Base-by-base conservation (phyloP, 2,888 invertebrate genomes). In the Andrena bucephala region DNA sequence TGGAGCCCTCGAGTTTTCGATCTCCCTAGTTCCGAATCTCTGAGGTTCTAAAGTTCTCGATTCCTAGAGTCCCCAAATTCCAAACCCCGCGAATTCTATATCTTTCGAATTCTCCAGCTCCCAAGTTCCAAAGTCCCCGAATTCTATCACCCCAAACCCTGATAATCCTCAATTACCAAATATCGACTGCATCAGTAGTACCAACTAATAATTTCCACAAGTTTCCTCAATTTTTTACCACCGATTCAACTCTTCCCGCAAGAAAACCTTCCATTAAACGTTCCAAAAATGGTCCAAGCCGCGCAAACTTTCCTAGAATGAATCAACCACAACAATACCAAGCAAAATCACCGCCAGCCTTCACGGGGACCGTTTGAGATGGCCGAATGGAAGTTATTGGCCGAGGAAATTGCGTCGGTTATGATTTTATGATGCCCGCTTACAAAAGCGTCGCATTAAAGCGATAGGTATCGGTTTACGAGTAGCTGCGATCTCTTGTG, bases 401-500 rank as follows among this genome's bases (percentile, higher is more conserved):
- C 5, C 20, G n/a, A 31, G 75, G 66, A 69, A 50, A 69, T 75
- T 57, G 74, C 75, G 5, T 52, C 24, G 74, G 59, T 70, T 76
- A 79, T 76, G 76, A 76, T 79, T 76, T 79, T 69, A 76, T n/a
- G 69, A 10, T 24, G 79, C 52, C 54, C 63, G 69, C 70, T 79
- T 66, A 24, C 69, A 50, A 36, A 59, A 48, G 63, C 65, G 24
- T 16, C 20, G 16, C 29, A 10, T 24, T 50, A 29, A 33, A 24
- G 59, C 50, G 29, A 66, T 67, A 10, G 36, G 36, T 36, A 77
- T 60, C 60, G 66, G 16, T 77, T 50, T 74, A 74, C 31, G 42
- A 54, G 72, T 65, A 16, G 20, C 31, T 20, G 36, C 65, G 59
- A 60, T 52, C 16, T 27, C 27, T n/a, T 16, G 16, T 24, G 31